phyloP scores from a whole-genome alignment of 2,888 invertebrate species.

The Adineta ricciae region DNA sequence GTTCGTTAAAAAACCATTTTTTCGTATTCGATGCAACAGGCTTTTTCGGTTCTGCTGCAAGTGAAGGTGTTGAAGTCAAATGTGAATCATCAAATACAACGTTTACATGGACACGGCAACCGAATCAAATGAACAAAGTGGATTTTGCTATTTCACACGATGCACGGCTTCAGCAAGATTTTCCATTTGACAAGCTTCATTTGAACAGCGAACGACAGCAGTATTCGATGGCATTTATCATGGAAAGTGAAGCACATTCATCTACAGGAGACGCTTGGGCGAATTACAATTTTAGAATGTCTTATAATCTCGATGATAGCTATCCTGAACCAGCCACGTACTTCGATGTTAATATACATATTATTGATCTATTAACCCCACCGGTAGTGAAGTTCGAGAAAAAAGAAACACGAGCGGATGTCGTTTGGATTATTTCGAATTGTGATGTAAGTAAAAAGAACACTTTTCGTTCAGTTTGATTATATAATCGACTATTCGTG shows the following conservation, averaged over 20 bases:
- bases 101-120: neutral
- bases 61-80: neutral
- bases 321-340: conserved; percentile 33
- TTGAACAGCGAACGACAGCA: neutral
- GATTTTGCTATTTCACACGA: neutral
- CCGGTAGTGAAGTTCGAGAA: conserved; percentile 24
- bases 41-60: neutral
- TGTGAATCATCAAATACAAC: neutral
- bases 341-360: conserved; percentile 23
- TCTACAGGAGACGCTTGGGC: conserved; percentile 20
- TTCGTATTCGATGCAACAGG: neutral
- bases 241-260: conserved; percentile 32
- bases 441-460: conserved; percentile 12
- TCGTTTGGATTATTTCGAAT: conserved; percentile 31
- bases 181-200: neutral
- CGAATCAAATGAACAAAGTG: neutral
- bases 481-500: neutral
- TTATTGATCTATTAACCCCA: conserved; percentile 24
- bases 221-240: conserved; percentile 28
- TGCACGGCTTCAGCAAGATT: rapidly evolving
- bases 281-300: conserved; percentile 30
- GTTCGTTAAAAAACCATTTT: neutral
- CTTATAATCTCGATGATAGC: conserved; percentile 28
- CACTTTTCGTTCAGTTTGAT: neutral
- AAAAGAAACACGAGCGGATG: conserved; percentile 20